Evolutionary conservation across 2,888 invertebrate species (phyloP).

Genomic region (Caenorhabditis sinica): DNA sequence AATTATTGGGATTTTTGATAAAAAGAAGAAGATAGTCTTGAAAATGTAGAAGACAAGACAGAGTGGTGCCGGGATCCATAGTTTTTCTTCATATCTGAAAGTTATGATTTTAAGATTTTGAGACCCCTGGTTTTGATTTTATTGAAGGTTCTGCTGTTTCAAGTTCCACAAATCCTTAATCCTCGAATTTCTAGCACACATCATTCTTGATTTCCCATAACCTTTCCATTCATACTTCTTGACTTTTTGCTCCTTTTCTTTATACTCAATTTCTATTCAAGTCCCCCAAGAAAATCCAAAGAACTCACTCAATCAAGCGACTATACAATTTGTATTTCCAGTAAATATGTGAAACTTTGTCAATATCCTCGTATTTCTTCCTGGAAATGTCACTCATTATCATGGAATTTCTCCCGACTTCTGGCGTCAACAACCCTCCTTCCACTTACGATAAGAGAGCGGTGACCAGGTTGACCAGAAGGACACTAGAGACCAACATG

Average conservation of each 20-base stretch:
- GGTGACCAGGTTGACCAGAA: slow-evolving; percentile 73
- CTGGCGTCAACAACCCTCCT: too few species aligned
- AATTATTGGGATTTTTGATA: slow-evolving; percentile 54
- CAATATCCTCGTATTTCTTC: slow-evolving; percentile 74
- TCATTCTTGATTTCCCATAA: background rate
- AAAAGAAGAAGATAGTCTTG: slow-evolving; percentile 41
- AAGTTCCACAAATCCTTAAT: background rate
- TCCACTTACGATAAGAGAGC: slow-evolving; percentile 72
- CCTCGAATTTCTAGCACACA: background rate
- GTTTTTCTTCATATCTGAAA: slow-evolving; percentile 67
- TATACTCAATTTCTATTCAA: background rate
- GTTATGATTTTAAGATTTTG: background rate
- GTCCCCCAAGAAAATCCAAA: too few species aligned
- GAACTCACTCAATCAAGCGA: slow-evolving; percentile 64
- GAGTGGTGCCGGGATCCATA: slow-evolving; percentile 67
- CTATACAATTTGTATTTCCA: slow-evolving; percentile 73
- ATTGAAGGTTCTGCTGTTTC: too few species aligned
- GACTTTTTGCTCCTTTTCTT: background rate
- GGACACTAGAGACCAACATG: slow-evolving; percentile 72
- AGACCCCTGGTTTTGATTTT: too few species aligned
- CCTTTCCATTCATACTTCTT: background rate
- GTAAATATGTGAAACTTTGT: slow-evolving; percentile 71
- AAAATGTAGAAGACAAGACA: slow-evolving; percentile 68
- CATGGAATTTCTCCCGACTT: background rate
- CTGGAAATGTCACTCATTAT: slow-evolving; percentile 61